Evolutionary conservation across 2,888 invertebrate genomes (phyloP), one percentile per base, ranked within the genome.

Genomic region (Eristalis tenax): DNA sequence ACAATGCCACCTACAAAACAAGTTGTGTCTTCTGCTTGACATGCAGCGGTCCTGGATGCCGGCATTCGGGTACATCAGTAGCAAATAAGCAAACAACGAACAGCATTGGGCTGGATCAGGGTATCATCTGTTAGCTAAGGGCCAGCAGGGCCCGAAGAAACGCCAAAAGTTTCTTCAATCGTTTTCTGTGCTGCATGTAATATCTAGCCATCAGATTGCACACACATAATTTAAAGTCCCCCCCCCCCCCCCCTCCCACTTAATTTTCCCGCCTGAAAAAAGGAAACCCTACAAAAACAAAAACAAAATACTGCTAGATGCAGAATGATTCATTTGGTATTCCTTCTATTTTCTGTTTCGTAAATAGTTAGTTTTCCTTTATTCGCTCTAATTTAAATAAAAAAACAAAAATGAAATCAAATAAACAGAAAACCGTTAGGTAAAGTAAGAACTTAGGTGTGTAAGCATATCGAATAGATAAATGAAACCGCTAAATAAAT

Each of bases 61-160:
- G 90, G 89, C 90, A 90, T 90, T 90, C 90, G 87, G 89, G 89
- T 79, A 88, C 87, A 82, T 88, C 88, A 76, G 91, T 90, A 65
- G 90, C 90, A 38, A 92, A 91, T 88, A 92, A 90, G 81, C 90
- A 91, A 74, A 90, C 92, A 76, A 90, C 92, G 90, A 92, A 91
- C 90, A 93, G 91, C 90, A 89, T 93, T 88, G 92, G 91, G 73
- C 89, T 93, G 89, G 93, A 93, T 89, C 93, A 93, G 91, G 93
- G 93, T 90, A 93, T 93, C 89, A 93, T 93, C 90, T 93, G 93
- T 93, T 93, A 93, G 93, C 93, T 92, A 92, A 92, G 91, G 92
- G 92, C 92, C 91, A 91, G 90, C 85, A 91, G 92, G 90, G 92
- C 90, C 90, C 91, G 92, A 89, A 92, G 92, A 89, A 92, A 92